These are phyloP conservation scores for Thamnaconus septentrionalis DNA, from an alignment of 2,113 vertebrate genomes.

Conservation along the genomic window DNA sequence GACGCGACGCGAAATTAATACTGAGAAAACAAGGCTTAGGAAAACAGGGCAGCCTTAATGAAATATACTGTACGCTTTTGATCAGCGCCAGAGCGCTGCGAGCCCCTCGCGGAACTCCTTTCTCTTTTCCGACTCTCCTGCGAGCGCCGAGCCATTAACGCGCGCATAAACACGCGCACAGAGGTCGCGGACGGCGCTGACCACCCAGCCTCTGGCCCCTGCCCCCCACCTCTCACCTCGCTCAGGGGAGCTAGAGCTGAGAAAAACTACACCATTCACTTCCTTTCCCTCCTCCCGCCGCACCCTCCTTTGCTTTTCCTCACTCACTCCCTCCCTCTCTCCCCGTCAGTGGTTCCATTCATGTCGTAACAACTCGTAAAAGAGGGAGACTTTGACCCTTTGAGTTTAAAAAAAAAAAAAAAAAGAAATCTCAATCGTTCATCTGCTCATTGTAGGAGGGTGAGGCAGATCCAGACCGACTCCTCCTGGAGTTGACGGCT, in stretches of 20 bases:
- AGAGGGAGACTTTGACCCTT: constrained; percentile 78
- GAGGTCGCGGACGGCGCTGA: constrained; percentile 54
- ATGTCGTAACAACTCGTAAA: constrained; percentile 81
- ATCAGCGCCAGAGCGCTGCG: constrained; percentile 49
- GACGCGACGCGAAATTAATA: too few species aligned
- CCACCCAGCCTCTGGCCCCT: constrained; percentile 74
- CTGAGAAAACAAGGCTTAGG: constrained; percentile 32
- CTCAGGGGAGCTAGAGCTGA: constrained; percentile 63
- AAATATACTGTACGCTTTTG: constrained; percentile 54
- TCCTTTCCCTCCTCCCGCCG: constrained; percentile 55
- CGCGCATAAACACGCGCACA: constrained; percentile 56
- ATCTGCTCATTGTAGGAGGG: constrained; percentile 40
- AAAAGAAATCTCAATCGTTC: constrained; percentile 38
- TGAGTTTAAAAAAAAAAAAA: constrained; percentile 64
- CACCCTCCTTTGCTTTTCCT: constrained; percentile 15
- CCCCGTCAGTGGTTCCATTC: constrained; percentile 68
- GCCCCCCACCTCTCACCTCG: constrained; percentile 68
- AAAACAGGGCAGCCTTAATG: constrained; percentile 24
- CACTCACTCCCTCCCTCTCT: constrained; percentile 33
- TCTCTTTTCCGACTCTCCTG: constrained; percentile 24
- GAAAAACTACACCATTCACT: constrained; percentile 75
- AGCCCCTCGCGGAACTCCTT: constrained; percentile 45
- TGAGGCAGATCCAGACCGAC: constrained; percentile 33
- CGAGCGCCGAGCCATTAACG: constrained; percentile 58
- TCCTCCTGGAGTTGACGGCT: constrained; percentile 13